Base-by-base conservation (phyloP, 2,888 invertebrate species). In the Melieria crassipennis region DNA sequence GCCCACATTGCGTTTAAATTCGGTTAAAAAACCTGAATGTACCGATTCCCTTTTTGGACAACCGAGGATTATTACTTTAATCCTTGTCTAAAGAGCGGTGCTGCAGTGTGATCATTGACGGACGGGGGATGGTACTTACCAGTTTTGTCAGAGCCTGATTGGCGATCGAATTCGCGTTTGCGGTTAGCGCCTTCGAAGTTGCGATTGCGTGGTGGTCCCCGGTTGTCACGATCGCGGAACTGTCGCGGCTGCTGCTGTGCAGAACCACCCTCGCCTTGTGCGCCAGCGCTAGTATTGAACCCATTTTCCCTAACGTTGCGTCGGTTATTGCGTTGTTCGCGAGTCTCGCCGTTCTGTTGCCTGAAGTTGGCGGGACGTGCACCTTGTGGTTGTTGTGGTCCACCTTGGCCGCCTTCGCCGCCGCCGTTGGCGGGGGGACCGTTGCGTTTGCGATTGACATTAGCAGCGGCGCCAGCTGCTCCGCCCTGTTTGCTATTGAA, bases 61-160 rank as follows among this genome's bases (percentile, higher is more conserved):
- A 30, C 30, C 30, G 30, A 30, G 3, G 2, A 30, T 30, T 30
- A 30, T 30, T 30, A 30, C 30, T 30, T 30, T 3, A 30, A 30
- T 30, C 30, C 30, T 30, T 30, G 30, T 30, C 30, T 30, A 30
- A 30, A 3, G 30, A 30, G 30, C 30, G 30, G 30, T 30, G 30
- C 30, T 30, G 30, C 30, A 30, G 30, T 30, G 30, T 30, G 30
- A 30, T 30, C 1, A 30, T 30, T 30, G 30, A 30, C 30, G 30
- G 30, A 30, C 30, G 30, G 30, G 30, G 30, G 30, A 16, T 16
- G 30, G 30, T 30, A 30, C 80, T 81, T 75, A 85, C 97, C 97
- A 85, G 96, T 97, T 89, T 94, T 96, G 87, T 97, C 97, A 75
- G 96, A 96, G 82, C 97, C 97, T 82, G 97, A 97, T 87, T 97